Evolutionary conservation across 53 echinoderm and acorn worm species (phyloP).

Genomic region (Henricia sp.): DNA sequence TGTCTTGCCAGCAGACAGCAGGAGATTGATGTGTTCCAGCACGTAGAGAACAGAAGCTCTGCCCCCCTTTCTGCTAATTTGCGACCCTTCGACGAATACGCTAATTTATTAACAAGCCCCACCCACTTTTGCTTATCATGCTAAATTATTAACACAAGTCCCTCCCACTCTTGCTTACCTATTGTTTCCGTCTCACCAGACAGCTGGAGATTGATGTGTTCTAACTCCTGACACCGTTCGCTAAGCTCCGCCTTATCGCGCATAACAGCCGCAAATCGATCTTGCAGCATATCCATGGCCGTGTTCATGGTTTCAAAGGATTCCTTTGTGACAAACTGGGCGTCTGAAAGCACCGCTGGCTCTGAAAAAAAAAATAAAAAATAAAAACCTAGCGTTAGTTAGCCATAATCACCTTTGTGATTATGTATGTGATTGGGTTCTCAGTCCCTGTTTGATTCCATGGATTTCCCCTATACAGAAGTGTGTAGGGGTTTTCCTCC

Average conservation of each 20-base stretch:
- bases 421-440: too few species aligned
- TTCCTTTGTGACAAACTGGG: constrained; percentile 63
- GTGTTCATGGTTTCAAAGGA: constrained; percentile 87
- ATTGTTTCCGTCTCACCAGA: constrained; percentile 94
- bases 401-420: too few species aligned
- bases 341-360: constrained; percentile 50
- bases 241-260: constrained; percentile 91
- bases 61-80: not conserved
- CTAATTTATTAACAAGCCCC: constrained; percentile 4
- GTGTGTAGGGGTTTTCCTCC: too few species aligned
- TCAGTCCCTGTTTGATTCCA: too few species aligned
- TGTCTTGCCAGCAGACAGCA: constrained; percentile 73
- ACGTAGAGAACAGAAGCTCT: constrained; percentile 54
- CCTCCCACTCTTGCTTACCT: too few species aligned
- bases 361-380: too few species aligned
- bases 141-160: too few species aligned
- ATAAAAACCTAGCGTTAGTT: too few species aligned
- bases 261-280: constrained; percentile 87
- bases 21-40: constrained; percentile 72
- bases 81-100: not conserved
- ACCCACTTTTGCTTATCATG: too few species aligned
- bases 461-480: too few species aligned
- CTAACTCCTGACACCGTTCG: constrained; percentile 87
- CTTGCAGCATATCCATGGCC: constrained; percentile 94
- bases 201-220: constrained; percentile 87